These are phyloP conservation scores for Edolisoma coerulescens DNA, from an alignment of 2,113 vertebrate genomes.

Conservation along the genomic window DNA sequence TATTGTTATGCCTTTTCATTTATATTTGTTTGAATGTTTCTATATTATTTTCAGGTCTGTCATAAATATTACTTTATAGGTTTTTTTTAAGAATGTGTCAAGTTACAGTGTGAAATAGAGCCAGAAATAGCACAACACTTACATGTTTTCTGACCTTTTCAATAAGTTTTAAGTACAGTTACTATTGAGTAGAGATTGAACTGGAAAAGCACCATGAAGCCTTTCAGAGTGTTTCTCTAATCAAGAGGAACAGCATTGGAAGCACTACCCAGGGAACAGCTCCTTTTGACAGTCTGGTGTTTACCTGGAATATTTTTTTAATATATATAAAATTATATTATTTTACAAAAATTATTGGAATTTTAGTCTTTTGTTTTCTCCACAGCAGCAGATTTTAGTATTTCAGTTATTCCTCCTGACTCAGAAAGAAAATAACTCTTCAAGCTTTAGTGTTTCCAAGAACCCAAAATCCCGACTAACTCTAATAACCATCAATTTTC, in stretches of 20 bases:
- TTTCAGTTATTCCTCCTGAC: not conserved
- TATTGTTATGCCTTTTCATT: not conserved
- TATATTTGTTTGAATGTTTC: not conserved
- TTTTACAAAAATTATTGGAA: not conserved
- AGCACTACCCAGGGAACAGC: not conserved
- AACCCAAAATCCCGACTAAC: not conserved
- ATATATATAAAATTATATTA: not conserved
- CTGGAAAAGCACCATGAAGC: not conserved
- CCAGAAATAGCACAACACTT: not conserved
- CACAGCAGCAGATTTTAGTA: not conserved
- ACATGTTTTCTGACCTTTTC: not conserved
- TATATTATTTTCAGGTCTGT: not conserved
- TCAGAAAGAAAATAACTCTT: not conserved
- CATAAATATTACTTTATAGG: not conserved
- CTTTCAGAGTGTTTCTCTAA: not conserved
- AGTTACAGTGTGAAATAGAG: not conserved
- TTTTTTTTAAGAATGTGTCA: not conserved
- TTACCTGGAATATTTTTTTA: not conserved
- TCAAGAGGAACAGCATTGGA: not conserved
- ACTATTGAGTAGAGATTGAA: not conserved
- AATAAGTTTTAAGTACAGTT: not conserved
- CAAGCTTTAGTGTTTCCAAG: not conserved
- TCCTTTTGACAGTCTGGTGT: not conserved
- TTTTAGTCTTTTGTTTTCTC: rapidly evolving
- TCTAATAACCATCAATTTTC: not conserved